Evolutionary conservation across 2,113 vertebrate species (phyloP).

Genomic region (Phodopus roborovskii): DNA sequence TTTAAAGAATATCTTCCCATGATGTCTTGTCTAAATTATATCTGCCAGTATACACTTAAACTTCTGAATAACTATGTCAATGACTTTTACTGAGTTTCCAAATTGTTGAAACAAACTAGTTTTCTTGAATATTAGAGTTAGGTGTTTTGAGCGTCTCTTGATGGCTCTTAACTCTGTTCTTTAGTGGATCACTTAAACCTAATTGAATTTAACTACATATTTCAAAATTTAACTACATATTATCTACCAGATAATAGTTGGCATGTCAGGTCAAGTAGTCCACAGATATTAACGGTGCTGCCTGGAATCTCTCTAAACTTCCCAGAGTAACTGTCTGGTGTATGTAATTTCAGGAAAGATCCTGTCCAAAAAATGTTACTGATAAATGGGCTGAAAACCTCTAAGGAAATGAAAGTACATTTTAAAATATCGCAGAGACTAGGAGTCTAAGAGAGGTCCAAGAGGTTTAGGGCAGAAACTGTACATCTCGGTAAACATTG

Average conservation of each 20-base stretch:
- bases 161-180: constrained; percentile 34
- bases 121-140: constrained; percentile 35
- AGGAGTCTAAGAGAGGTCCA: neutral
- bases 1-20: neutral
- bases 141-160: neutral
- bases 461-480: constrained; percentile 20
- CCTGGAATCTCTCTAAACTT: neutral
- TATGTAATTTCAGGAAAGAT: constrained; percentile 41
- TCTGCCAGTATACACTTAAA: neutral
- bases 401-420: neutral
- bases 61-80: constrained; percentile 15
- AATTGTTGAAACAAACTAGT: constrained; percentile 31
- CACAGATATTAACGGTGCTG: neutral
- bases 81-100: constrained; percentile 16
- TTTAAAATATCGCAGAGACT: neutral
- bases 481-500: neutral
- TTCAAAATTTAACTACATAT: no score
- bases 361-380: neutral
- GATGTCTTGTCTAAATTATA: neutral
- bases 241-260: neutral
- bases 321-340: neutral
- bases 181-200: constrained; percentile 34
- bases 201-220: constrained; percentile 22
- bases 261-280: neutral
- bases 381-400: constrained; percentile 13